phyloP scores from a whole-genome alignment of 1,140 invertebrate genomes.

The Stegodyphus mimosarum region DNA sequence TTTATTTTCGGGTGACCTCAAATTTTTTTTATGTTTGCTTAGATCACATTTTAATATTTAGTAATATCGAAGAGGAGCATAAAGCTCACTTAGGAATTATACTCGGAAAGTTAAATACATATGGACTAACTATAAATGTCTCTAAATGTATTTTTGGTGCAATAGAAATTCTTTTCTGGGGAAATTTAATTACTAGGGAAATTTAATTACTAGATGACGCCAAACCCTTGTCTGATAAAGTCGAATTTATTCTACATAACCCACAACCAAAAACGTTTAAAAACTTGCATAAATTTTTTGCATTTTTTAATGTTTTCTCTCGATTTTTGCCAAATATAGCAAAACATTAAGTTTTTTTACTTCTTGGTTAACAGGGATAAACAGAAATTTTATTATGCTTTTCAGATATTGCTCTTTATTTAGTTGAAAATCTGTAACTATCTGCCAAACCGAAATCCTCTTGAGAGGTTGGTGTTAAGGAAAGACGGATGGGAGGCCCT shows the following conservation, averaged over 20 bases:
- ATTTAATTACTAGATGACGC: constrained; percentile 33
- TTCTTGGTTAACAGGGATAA: background rate
- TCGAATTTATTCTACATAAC: constrained; percentile 31
- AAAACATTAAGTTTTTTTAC: background rate
- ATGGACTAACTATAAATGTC: constrained; percentile 65
- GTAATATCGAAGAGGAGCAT: constrained; percentile 66
- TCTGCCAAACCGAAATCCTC: no score
- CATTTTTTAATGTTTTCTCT: constrained; percentile 68
- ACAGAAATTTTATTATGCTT: background rate
- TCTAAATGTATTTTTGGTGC: constrained; percentile 61
- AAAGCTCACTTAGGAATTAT: constrained; percentile 66
- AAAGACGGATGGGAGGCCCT: no score
- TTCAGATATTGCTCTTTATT: no score
- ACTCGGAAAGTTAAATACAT: constrained; percentile 65
- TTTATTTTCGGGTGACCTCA: constrained; percentile 31
- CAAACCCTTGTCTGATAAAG: constrained; percentile 34
- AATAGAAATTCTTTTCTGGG: constrained; percentile 41
- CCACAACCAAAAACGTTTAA: constrained; percentile 64
- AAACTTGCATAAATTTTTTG: constrained; percentile 66
- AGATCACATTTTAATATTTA: constrained; percentile 68
- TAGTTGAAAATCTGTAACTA: no score
- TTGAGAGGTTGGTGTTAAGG: no score
- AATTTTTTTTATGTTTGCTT: constrained; percentile 15
- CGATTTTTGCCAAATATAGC: constrained; percentile 28
- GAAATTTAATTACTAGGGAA: background rate